phyloP scores from a whole-genome alignment of 2,888 invertebrate species.

The Suillia variegata region DNA sequence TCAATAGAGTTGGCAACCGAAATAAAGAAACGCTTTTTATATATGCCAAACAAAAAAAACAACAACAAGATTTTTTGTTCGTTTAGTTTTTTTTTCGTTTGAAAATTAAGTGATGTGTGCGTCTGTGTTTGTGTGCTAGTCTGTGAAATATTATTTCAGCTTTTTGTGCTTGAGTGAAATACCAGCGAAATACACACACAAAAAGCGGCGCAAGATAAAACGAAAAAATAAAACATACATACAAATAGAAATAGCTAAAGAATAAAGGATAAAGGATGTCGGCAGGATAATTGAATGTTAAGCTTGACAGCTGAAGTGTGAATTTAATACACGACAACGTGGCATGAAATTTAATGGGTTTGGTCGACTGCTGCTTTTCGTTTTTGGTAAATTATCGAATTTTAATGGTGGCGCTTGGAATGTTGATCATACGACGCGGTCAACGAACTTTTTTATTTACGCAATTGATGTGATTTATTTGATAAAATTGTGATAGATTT shows the following conservation, averaged over 20 bases:
- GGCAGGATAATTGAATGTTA: conserved; percentile 29
- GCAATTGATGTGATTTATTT: too few relatives aligned
- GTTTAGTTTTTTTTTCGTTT: too few relatives aligned
- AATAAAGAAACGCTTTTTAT: conserved; percentile 10
- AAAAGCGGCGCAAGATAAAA: conserved; percentile 4
- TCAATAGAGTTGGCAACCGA: conserved; percentile 22
- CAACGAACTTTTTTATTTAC: not conserved
- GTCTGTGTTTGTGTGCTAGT: not conserved
- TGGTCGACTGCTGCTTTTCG: not conserved
- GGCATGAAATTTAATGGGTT: conserved; percentile 22
- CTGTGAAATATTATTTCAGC: conserved; percentile 18
- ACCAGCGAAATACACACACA: not conserved
- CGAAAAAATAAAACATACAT: too few relatives aligned
- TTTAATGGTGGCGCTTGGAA: not conserved
- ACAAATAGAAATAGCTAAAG: conserved; percentile 1
- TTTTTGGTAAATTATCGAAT: not conserved
- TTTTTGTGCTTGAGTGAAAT: conserved; percentile 9
- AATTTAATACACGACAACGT: conserved; percentile 17
- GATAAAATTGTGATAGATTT: too few relatives aligned
- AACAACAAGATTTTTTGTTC: conserved; percentile 13
- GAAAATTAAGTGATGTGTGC: conserved; percentile 24
- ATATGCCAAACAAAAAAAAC: not conserved
- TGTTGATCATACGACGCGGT: conserved; percentile 1
- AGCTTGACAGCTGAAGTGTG: conserved; percentile 27
- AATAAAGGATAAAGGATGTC: conserved; percentile 8